Evolutionary conservation across 2,113 vertebrate genomes (phyloP), one percentile per base, ranked within the genome.

Genomic region (Spea bombifrons): DNA sequence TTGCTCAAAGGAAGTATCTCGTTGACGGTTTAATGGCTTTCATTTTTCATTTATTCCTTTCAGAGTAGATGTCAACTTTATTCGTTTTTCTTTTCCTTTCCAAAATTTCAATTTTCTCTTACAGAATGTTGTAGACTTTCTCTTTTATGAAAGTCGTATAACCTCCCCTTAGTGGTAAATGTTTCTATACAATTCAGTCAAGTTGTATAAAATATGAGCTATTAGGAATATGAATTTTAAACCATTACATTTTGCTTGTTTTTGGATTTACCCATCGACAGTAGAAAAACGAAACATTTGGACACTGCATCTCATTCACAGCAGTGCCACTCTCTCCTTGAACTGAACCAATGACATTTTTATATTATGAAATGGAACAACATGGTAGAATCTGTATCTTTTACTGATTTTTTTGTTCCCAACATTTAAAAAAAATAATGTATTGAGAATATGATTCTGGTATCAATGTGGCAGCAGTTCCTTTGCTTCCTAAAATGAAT

Each of bases 41-140:
- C 52, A 80, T 80, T 80, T 80, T 67, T 80, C 71, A 80, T 80
- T 73, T 73, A 73, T 74, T 80, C 73, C 43, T 80, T 80, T 80
- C 50, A 68, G 52, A 80, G 64, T 63, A 12, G 17, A 74, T 74
- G 78, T 67, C 71, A 68, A 67, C 73, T 78, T 74, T 80, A 80
- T 74, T 74, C 30, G 64, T 80, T 74, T 80, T 80, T 68, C 46
- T 74, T 74, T 74, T 61, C 65, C 53, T 49, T 74, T 80, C 13
- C 44, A 47, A 68, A 73, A 80, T 74, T 80, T 80, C 65, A 74
- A 74, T 74, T 80, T 80, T 68, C 65, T 74, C 46, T 68, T 61
- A 55, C 57, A 74, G 78, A 66, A 74, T 73, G 70, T 66, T 61
- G 71, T 74, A 80, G 71, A 64, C 46, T 68, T 80, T 73, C 1